Percentiles rank a stretch among this genome's conserved stretches.
These are phyloP conservation scores for Corvus cornix DNA, from an alignment of 2,113 vertebrate genomes.

Conservation along the genomic window DNA sequence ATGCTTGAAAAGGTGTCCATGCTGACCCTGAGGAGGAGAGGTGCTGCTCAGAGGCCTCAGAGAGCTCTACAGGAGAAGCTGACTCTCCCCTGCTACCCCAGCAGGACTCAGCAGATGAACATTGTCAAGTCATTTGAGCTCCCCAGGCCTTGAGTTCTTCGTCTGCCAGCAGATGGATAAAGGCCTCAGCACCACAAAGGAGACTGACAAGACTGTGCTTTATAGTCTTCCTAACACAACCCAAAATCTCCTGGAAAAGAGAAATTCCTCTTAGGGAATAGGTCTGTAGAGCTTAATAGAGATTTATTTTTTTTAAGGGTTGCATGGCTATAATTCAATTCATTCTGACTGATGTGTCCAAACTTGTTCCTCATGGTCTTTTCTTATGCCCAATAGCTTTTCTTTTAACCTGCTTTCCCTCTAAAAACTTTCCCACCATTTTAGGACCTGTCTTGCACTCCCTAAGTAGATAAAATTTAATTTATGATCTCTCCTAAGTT, in stretches of 20 bases:
- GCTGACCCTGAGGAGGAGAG: background rate
- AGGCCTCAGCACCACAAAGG: background rate
- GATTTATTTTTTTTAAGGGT: constrained; percentile 9
- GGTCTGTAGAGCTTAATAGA: background rate
- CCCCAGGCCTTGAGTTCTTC: background rate
- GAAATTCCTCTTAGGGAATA: background rate
- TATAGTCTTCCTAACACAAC: background rate
- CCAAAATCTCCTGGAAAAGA: background rate
- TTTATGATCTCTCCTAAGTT: background rate
- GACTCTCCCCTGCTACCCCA: background rate
- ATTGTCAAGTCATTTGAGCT: background rate
- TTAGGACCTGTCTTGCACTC: background rate
- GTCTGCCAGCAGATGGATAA: background rate
- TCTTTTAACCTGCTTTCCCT: background rate
- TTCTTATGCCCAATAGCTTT: background rate
- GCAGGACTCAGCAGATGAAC: background rate
- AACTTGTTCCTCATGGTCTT: background rate
- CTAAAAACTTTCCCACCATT: background rate
- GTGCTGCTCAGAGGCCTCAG: background rate
- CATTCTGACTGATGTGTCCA: background rate
- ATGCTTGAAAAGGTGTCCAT: fast-evolving
- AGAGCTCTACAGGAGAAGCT: fast-evolving
- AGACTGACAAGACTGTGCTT: background rate
- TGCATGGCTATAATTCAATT: background rate
- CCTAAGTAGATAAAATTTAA: background rate